phyloP scores from a whole-genome alignment of 2,888 invertebrate genomes.

The Sinhomidia bicolor region DNA sequence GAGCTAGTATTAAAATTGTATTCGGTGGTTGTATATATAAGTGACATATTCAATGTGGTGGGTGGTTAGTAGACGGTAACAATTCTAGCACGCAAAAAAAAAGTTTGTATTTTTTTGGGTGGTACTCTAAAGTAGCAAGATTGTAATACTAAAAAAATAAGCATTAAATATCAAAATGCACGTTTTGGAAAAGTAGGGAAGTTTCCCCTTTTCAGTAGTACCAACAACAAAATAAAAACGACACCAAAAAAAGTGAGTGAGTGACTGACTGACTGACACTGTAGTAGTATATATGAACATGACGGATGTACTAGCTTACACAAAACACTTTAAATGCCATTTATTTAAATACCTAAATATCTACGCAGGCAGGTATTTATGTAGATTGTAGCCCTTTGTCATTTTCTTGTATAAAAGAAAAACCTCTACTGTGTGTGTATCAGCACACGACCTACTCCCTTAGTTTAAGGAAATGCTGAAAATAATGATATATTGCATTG shows the following conservation, averaged over 20 bases:
- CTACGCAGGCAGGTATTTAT: too few relatives aligned
- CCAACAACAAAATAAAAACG: background rate
- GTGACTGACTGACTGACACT: too few relatives aligned
- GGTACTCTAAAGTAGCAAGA: background rate
- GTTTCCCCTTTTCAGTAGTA: constrained; percentile 29
- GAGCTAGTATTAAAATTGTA: constrained; percentile 3
- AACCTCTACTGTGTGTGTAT: constrained; percentile 8
- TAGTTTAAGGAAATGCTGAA: background rate
- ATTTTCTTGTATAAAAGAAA: constrained; percentile 55
- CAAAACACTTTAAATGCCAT: too few relatives aligned
- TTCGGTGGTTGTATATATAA: background rate
- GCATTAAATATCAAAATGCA: too few relatives aligned
- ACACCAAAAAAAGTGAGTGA: background rate
- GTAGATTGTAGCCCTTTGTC: too few relatives aligned
- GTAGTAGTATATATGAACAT: too few relatives aligned
- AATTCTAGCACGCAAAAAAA: constrained; percentile 35
- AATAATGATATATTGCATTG: background rate
- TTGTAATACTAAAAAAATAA: background rate
- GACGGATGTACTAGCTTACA: too few relatives aligned
- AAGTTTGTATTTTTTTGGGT: constrained; percentile 3
- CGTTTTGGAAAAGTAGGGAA: constrained; percentile 53
- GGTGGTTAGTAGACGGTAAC: constrained; percentile 52
- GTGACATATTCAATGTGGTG: background rate
- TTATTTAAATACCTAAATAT: too few relatives aligned
- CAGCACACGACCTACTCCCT: constrained; percentile 57